A percentile compares a stretch with the other conserved stretches of the same genome.
phyloP scores from a whole-genome alignment of 2,113 vertebrate genomes.

The Spermophilus dauricus region DNA sequence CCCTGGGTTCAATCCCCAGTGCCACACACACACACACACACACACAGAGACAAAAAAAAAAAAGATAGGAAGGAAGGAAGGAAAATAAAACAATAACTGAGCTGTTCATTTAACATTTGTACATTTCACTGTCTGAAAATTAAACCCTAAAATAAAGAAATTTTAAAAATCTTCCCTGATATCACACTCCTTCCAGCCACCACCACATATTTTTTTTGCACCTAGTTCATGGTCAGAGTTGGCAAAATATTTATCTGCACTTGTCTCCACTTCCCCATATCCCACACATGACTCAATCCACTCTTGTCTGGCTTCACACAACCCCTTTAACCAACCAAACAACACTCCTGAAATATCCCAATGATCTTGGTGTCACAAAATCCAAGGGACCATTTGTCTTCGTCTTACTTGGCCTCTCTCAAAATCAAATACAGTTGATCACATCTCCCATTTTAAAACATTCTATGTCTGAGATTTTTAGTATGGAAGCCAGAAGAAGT shows the following conservation, averaged over 20 bases:
- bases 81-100: neutral
- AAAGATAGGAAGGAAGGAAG: too few species aligned
- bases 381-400: neutral
- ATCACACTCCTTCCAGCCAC: neutral
- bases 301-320: neutral
- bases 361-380: neutral
- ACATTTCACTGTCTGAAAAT: neutral
- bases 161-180: neutral
- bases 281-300: neutral
- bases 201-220: neutral
- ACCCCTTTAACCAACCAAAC: neutral
- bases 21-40: too few species aligned
- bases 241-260: conserved; percentile 12
- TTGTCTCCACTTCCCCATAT: neutral
- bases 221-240: neutral
- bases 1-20: neutral
- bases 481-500: neutral
- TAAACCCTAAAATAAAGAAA: neutral
- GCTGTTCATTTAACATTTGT: neutral
- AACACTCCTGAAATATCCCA: neutral
- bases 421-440: neutral
- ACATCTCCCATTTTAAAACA: neutral
- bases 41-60: neutral
- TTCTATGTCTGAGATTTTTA: neutral
- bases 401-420: neutral